Base-by-base conservation (phyloP, 2,888 invertebrate genomes). In the Agonopterix arenella region DNA sequence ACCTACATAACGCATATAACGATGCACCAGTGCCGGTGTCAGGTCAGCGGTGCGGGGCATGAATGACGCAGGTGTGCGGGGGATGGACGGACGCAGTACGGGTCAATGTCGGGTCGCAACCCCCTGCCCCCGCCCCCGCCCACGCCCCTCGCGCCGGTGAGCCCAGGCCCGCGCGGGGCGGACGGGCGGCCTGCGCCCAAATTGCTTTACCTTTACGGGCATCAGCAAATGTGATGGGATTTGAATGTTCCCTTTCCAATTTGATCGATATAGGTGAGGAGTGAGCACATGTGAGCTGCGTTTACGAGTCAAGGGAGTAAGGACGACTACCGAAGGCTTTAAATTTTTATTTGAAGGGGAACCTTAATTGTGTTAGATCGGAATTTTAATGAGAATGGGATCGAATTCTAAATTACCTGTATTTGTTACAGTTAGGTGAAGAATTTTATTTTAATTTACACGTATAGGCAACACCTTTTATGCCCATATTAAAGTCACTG, bases 41-140 rank as follows among this genome's bases (percentile, higher is more conserved):
- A 50, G 45, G 56, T 55, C 54, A 51, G 56, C 50, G 55, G 53
- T 48, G 53, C 54, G 63, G 64, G 56, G 62, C 62, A 70, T 75
- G 77, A 75, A 78, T 79, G 80, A 78, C 77, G 79, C 73, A 79
- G 71, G 73, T 74, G 71, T 69, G 67, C 69, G 59, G 58, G 28
- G 28, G 28, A n/a, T n/a, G 28, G 4, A 4, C n/a, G 54, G 52
- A 66, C 74, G 68, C 70, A 70, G 61, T 64, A 60, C 72, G 68
- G 80, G 81, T 82, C 81, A 82, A 80, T 82, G 80, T 76, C 52
- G 52, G 40, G 36, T 11, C 46, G 28, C 44, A 47, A 42, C 45
- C 13, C 47, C 40, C 38, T 41, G 38, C 45, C 13, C 47, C 40
- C 38, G 37, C 48, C 48, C 44, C 49, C 70, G 70, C 59, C 52